These are phyloP conservation scores for Helicoverpa zea DNA, from an alignment of 1,140 invertebrate genomes.

Conservation along the genomic window DNA sequence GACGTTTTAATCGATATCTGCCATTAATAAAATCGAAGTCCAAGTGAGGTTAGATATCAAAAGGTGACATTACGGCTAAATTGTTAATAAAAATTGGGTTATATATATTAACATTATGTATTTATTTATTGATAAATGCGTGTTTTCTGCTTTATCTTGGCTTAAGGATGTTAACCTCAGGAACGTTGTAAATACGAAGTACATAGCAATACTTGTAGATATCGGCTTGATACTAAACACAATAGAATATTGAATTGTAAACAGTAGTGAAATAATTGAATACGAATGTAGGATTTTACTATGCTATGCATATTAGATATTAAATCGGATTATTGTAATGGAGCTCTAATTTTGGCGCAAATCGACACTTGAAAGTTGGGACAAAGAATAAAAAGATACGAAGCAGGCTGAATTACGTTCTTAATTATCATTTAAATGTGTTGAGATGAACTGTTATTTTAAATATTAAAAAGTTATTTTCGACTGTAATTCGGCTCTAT, in stretches of 20 bases:
- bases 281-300: background rate
- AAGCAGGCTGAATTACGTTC: too few relatives aligned
- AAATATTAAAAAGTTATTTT: too few relatives aligned
- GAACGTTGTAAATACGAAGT: conserved; percentile 17
- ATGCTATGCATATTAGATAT: too few relatives aligned
- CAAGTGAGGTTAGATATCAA: conserved; percentile 1
- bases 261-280: background rate
- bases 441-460: too few relatives aligned
- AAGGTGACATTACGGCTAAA: background rate
- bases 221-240: conserved; percentile 14
- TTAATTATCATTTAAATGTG: too few relatives aligned
- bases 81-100: conserved; percentile 11
- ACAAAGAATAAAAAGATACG: too few relatives aligned
- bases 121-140: conserved; percentile 29
- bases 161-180: conserved; percentile 23
- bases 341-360: too few relatives aligned
- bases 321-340: background rate
- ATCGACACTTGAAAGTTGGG: too few relatives aligned
- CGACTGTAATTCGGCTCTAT: too few relatives aligned
- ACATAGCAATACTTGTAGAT: conserved; percentile 21
- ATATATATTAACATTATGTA: background rate
- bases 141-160: conserved; percentile 24
- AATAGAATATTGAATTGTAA: conserved; percentile 36
- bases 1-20: background rate
- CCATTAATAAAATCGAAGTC: conserved; percentile 8